Evolutionary conservation across 2,888 invertebrate genomes (phyloP).

Genomic region (Eudemis profundana): DNA sequence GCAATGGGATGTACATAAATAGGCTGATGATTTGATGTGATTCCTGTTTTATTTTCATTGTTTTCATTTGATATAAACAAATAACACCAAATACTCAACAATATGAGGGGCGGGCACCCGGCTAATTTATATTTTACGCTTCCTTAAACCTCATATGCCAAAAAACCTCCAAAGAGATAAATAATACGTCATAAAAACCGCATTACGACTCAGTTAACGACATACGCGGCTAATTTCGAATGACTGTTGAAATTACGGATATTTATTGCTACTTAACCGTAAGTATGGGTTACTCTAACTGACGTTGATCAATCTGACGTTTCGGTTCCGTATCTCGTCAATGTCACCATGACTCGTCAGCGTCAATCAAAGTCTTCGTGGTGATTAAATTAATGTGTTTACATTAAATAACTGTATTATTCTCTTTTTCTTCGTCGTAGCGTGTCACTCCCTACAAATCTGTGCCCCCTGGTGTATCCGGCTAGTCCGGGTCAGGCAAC

Average conservation of each 20-base stretch:
- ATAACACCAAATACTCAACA: not conserved
- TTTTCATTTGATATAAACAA: not conserved
- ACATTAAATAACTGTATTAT: not conserved
- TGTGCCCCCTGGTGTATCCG: no score
- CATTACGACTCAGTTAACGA: slow-evolving; percentile 29
- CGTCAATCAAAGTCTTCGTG: slow-evolving; percentile 24
- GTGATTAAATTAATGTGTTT: slow-evolving; percentile 10
- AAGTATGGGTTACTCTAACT: slow-evolving; percentile 36
- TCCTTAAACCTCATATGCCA: not conserved
- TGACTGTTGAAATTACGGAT: slow-evolving; percentile 29
- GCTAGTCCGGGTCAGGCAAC: no score
- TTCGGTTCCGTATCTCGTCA: slow-evolving; percentile 40
- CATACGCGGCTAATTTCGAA: slow-evolving; percentile 16
- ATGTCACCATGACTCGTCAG: slow-evolving; percentile 37
- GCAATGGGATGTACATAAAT: no score
- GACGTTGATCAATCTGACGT: slow-evolving; percentile 37
- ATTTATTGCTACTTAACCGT: slow-evolving; percentile 36
- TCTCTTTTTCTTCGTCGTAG: no score
- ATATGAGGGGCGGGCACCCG: not conserved
- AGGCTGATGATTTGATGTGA: no score
- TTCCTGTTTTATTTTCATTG: no score
- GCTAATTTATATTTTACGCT: not conserved
- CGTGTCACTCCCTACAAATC: no score
- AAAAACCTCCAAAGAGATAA: slow-evolving; percentile 27
- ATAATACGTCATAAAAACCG: slow-evolving; percentile 34